Conservation (phyloP, 2,113 vertebrate genomes). For the Circaetus gallicus region DNA sequence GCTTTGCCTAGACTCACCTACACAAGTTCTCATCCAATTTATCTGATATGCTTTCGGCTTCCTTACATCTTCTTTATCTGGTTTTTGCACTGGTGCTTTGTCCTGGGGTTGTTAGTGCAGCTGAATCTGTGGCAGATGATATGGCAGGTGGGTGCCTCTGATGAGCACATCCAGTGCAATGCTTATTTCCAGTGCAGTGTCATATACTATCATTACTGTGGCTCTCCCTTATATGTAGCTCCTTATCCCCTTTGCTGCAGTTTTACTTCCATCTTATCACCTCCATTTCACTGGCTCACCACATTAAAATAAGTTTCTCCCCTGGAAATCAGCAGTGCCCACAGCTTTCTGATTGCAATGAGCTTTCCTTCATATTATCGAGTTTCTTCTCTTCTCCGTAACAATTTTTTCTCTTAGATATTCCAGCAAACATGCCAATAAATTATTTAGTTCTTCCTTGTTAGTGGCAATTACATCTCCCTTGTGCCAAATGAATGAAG, state of each 20-base stretch:
- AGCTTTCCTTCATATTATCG: neutral
- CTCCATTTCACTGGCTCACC: neutral
- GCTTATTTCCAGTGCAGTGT: neutral
- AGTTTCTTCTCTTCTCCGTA: neutral
- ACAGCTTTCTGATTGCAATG: neutral
- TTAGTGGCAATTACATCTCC: conserved; percentile 32
- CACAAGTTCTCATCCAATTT: neutral
- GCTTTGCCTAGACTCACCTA: neutral
- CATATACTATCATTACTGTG: neutral
- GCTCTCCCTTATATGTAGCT: neutral
- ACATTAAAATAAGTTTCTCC: neutral
- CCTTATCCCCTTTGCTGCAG: neutral
- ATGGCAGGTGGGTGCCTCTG: neutral
- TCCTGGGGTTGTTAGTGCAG: neutral
- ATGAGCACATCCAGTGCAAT: neutral
- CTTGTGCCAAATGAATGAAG: conserved; percentile 17
- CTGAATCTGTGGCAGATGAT: neutral
- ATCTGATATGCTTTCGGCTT: neutral
- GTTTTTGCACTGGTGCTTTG: neutral
- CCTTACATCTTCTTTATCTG: neutral
- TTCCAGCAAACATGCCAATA: neutral
- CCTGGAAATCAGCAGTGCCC: neutral
- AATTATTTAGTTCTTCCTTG: conserved; percentile 35
- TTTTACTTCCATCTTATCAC: neutral
- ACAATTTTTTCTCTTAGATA: neutral